Evolutionary conservation across 2,113 vertebrate genomes (phyloP), one percentile per base, ranked within the genome.

Genomic region (Spea multiplicata): DNA sequence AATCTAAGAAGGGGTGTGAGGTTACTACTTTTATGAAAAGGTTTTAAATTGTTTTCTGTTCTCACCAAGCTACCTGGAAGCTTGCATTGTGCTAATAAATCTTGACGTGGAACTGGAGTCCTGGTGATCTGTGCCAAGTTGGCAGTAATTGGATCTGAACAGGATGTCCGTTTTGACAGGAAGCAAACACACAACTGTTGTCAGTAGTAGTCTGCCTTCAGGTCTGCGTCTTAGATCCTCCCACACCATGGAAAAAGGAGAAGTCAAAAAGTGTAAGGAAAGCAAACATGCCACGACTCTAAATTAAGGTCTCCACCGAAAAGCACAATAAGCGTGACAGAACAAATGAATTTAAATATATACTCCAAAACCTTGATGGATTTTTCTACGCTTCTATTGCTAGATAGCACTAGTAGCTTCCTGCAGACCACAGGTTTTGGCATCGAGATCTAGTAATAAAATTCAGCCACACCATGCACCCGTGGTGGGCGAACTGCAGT

Each of bases 161-260:
- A 80, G 78, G 78, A 80, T 80, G 78, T 80, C 78, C 78, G 71
- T 44, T 80, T 80, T 74, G 78, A 80, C 71, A 80, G 78, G 78
- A 80, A 80, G 71, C 78, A 59, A 80, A 80, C 67, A 73, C 62
- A 68, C 64, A 80, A 80, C 78, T 80, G 78, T 73, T 80, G 78
- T 80, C 78, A 80, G 74, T 80, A 80, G 78, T 80, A 80, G 78
- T 74, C 64, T 73, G 71, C 67, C 59, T 80, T 80, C 77, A 80
- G 77, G 77, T 80, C 78, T 80, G 78, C 74, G 70, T 80, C 76
- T 80, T 45, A 68, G 71, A 74, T 68, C 78, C 78, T 74, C 78
- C 78, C 78, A 74, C 78, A 68, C 10, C 78, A 80, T 44, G 59
- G 70, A 14, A 80, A 45, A 80, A 74, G 78, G 67, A 74, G 78